Percentiles rank a stretch among this genome's conserved stretches.
phyloP scores from a whole-genome alignment of 2,113 vertebrate species.

The Cacatua alba region DNA sequence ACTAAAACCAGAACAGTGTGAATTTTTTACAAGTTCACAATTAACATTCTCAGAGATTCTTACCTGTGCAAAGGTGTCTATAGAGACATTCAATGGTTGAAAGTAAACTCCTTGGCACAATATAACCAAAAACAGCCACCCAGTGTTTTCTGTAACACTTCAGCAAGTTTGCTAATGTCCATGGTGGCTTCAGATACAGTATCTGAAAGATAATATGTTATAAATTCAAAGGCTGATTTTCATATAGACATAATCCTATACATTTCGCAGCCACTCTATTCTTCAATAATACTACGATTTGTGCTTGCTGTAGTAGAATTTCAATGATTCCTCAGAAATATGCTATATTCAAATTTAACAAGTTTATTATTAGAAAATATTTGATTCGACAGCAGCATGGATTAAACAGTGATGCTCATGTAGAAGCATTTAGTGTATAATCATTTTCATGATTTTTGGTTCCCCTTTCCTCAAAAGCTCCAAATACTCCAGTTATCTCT shows the following conservation, averaged over 20 bases:
- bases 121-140: constrained; percentile 88
- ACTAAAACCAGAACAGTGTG: not conserved
- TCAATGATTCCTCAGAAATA: not conserved
- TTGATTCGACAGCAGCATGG: not conserved
- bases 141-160: constrained; percentile 91
- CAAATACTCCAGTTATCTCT: not conserved
- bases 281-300: not conserved
- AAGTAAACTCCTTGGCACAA: constrained; percentile 79
- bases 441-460: not conserved
- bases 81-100: constrained; percentile 79
- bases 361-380: not conserved
- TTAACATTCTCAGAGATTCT: not conserved
- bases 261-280: not conserved
- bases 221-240: not conserved
- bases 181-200: constrained; percentile 88
- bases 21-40: not conserved
- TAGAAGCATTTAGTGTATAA: not conserved
- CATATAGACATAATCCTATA: not conserved
- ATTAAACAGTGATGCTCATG: not conserved
- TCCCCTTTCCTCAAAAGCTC: not conserved
- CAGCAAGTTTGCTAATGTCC: constrained; percentile 84
- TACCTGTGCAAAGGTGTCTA: constrained; percentile 82
- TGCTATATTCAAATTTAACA: not conserved
- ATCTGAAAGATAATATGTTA: constrained; percentile 72
- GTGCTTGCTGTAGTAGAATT: not conserved